A percentile compares a stretch with the other conserved stretches of the same genome.
Evolutionary conservation across 2,113 vertebrate genomes (phyloP).

Genomic region (Propithecus coquereli): DNA sequence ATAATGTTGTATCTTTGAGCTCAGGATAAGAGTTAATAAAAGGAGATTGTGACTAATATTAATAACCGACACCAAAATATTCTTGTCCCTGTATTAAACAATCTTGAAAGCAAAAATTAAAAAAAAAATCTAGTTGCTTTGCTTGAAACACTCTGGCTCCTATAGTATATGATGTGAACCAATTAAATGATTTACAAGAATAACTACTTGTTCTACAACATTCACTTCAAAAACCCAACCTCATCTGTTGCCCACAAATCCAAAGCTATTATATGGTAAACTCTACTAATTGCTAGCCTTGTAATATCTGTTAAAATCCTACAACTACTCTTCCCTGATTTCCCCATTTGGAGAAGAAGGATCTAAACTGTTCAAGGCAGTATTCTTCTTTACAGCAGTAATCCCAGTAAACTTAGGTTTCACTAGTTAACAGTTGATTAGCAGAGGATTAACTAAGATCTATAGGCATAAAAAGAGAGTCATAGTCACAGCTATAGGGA

Average conservation of each 20-base stretch:
- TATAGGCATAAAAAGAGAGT: not conserved
- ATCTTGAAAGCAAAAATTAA: not conserved
- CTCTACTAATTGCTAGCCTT: not conserved
- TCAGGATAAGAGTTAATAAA: not conserved
- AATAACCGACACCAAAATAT: not conserved
- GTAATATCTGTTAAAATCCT: not conserved
- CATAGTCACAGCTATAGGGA: not conserved
- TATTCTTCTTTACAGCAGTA: not conserved
- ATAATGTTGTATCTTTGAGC: not conserved
- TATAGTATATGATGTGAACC: not conserved
- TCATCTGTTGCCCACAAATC: not conserved
- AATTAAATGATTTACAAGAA: not conserved
- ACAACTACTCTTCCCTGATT: not conserved
- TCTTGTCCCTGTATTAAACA: not conserved
- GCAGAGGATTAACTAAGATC: not conserved
- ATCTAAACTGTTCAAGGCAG: not conserved
- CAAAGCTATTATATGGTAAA: not conserved
- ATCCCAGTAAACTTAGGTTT: not conserved
- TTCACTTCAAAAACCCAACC: not conserved
- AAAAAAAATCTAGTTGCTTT: not conserved
- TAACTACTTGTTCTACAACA: not conserved
- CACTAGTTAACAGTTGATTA: not conserved
- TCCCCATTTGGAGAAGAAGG: not conserved
- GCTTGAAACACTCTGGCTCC: not conserved
- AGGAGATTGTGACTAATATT: fast-evolving